Conservation (phyloP, 2,888 invertebrate genomes). For the Parnassius mnemosyne region DNA sequence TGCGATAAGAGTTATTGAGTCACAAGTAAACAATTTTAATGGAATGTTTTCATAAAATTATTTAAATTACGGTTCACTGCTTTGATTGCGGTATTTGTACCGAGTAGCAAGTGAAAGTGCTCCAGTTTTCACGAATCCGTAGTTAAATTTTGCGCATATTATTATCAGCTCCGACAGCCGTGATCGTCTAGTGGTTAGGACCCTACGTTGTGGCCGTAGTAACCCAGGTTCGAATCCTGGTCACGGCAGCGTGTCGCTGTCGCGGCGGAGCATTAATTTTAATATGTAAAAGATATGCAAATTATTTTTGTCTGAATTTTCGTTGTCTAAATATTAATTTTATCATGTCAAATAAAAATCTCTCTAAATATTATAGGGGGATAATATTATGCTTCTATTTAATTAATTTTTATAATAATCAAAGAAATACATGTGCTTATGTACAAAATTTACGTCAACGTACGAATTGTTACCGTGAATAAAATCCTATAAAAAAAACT, state of each 20-base stretch:
- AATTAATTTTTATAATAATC: too few relatives aligned
- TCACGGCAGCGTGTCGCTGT: conserved; percentile 49
- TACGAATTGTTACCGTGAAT: too few relatives aligned
- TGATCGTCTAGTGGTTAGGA: conserved; percentile 89
- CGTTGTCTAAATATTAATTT: too few relatives aligned
- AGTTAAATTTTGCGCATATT: conserved; percentile 29
- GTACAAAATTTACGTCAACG: too few relatives aligned
- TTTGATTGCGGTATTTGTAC: background rate
- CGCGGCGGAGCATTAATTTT: conserved; percentile 27
- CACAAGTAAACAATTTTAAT: too few relatives aligned
- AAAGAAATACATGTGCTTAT: too few relatives aligned
- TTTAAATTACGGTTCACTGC: background rate
- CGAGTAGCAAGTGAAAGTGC: background rate
- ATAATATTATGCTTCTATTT: too few relatives aligned
- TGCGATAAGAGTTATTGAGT: background rate
- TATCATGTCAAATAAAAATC: too few relatives aligned
- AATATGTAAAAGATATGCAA: too few relatives aligned
- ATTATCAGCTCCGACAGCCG: conserved; percentile 26
- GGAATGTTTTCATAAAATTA: background rate
- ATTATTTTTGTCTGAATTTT: too few relatives aligned
- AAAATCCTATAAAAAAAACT: too few relatives aligned
- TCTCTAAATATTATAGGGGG: too few relatives aligned
- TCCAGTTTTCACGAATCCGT: background rate
- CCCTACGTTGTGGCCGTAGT: conserved; percentile 88
- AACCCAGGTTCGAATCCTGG: conserved; percentile 87